Conservation (phyloP, 2,888 invertebrate species). For the Chrysodeixis includens region DNA sequence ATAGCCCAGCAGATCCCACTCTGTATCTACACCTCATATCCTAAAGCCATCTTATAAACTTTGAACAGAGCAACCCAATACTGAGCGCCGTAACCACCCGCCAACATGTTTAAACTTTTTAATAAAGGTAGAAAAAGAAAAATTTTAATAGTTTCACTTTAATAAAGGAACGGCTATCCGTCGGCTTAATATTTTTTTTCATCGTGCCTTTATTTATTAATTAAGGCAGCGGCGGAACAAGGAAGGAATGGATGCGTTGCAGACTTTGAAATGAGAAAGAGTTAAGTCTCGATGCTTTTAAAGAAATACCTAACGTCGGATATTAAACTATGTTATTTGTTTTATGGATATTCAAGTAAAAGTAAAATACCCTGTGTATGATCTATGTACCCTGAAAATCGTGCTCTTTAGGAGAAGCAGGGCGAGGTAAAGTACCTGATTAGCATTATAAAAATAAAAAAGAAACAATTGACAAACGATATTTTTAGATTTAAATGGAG, state of each 20-base stretch:
- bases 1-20: constrained; percentile 5
- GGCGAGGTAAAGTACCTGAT: too few relatives aligned
- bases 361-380: too few relatives aligned
- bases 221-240: constrained; percentile 70
- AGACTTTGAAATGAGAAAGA: constrained; percentile 44
- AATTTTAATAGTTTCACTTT: constrained; percentile 79
- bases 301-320: neutral
- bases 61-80: constrained; percentile 47
- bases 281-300: constrained; percentile 29
- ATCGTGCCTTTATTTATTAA: constrained; percentile 78
- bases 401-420: too few relatives aligned
- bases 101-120: constrained; percentile 65
- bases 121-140: constrained; percentile 66
- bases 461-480: too few relatives aligned
- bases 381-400: too few relatives aligned
- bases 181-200: constrained; percentile 70
- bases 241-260: constrained; percentile 73
- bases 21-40: constrained; percentile 29
- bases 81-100: constrained; percentile 44
- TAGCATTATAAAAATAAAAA: too few relatives aligned
- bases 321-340: too few relatives aligned
- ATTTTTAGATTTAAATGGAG: too few relatives aligned
- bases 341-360: too few relatives aligned
- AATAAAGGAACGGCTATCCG: constrained; percentile 72
- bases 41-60: constrained; percentile 38